Evolutionary conservation across 2,888 invertebrate species (phyloP).

Genomic region (Hermaeophaga mercurialis): DNA sequence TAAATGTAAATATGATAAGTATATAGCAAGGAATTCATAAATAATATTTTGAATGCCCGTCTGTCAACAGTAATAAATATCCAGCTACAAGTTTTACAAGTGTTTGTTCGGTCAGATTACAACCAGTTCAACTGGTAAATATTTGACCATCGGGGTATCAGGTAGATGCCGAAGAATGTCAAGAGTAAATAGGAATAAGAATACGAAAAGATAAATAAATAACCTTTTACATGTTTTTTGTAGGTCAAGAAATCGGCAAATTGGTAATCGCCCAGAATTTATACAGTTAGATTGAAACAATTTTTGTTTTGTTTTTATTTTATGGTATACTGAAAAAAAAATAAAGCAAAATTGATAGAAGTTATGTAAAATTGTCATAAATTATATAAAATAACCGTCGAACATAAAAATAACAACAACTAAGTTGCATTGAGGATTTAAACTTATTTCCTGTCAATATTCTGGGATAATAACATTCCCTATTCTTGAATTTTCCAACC

Average conservation of each 20-base stretch:
- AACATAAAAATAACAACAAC: too few relatives aligned
- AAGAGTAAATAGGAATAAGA: conserved; percentile 15
- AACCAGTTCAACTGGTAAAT: conserved; percentile 45
- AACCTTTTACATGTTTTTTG: neutral
- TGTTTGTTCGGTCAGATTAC: conserved; percentile 46
- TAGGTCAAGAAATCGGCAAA: neutral
- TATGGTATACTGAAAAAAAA: too few relatives aligned
- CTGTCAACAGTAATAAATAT: conserved; percentile 47
- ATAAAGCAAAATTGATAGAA: too few relatives aligned
- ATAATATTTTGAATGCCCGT: conserved; percentile 42
- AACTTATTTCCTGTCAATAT: conserved; percentile 16
- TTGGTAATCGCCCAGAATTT: too few relatives aligned
- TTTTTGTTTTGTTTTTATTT: too few relatives aligned
- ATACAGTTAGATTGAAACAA: too few relatives aligned
- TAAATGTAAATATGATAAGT: conserved; percentile 37
- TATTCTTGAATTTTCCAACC: neutral
- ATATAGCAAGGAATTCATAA: conserved; percentile 35
- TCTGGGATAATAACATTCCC: neutral
- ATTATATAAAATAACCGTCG: too few relatives aligned
- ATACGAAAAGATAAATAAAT: conserved; percentile 1
- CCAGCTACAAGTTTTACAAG: conserved; percentile 38
- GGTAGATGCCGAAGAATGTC: conserved; percentile 34
- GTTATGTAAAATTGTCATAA: too few relatives aligned
- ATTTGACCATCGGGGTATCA: conserved; percentile 41
- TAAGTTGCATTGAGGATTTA: too few relatives aligned